Conservation (phyloP, 2,888 invertebrate genomes). For the Lycocerus yunnanus region DNA sequence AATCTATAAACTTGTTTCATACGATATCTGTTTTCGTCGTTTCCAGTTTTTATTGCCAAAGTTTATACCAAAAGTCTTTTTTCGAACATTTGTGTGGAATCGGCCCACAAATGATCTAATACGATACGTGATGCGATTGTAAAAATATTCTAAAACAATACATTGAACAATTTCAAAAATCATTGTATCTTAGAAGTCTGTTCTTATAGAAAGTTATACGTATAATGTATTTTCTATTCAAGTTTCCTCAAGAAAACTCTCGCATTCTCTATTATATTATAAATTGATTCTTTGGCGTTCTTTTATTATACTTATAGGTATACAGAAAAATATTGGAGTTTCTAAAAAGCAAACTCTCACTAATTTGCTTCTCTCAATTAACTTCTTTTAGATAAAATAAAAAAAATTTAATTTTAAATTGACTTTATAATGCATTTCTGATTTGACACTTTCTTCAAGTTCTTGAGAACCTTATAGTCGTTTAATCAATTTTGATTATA, state of each 20-base stretch:
- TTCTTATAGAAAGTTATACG: neutral
- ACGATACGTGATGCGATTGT: constrained; percentile 46
- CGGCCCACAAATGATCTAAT: constrained; percentile 47
- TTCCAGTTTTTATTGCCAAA: constrained; percentile 40
- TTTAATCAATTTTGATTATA: neutral
- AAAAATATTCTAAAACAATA: constrained; percentile 26
- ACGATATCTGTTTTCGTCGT: constrained; percentile 43
- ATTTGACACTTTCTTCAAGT: neutral
- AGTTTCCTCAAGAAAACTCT: neutral
- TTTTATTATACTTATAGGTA: neutral
- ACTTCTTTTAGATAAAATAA: neutral
- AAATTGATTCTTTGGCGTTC: neutral
- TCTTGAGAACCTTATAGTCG: neutral
- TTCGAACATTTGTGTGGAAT: constrained; percentile 41
- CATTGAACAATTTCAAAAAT: constrained; percentile 8
- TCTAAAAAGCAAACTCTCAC: neutral
- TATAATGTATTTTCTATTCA: neutral
- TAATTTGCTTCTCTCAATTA: neutral
- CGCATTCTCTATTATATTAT: neutral
- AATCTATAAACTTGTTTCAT: constrained; percentile 45
- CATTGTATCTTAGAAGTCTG: neutral
- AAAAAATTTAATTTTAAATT: neutral
- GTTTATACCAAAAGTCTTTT: constrained; percentile 38
- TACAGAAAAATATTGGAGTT: no score
- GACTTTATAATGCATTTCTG: neutral